These are phyloP conservation scores for Orussus abietinus DNA, from an alignment of 1,140 invertebrate species.

Conservation along the genomic window DNA sequence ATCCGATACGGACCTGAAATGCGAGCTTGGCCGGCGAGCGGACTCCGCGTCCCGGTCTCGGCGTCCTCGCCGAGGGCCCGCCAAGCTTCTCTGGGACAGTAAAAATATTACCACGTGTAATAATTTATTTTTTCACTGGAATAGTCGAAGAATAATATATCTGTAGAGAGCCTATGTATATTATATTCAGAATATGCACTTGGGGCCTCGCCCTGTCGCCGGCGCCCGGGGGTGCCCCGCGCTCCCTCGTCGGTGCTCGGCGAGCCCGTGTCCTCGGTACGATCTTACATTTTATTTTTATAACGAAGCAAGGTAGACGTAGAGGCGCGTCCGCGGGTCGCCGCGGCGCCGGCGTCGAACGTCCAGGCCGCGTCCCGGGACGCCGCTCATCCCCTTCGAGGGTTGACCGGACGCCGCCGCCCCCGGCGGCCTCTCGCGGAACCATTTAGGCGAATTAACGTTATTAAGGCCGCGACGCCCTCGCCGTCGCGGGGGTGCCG, in stretches of 20 bases:
- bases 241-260: constrained; percentile 32
- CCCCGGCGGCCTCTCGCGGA: too few species aligned
- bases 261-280: constrained; percentile 45
- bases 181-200: too few species aligned
- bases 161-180: constrained; percentile 54
- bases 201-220: too few species aligned
- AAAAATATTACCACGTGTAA: constrained; percentile 50
- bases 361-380: too few species aligned
- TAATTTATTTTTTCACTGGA: constrained; percentile 57
- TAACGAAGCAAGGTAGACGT: constrained; percentile 46
- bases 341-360: too few species aligned
- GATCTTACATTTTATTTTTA: constrained; percentile 55
- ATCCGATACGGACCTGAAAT: constrained; percentile 23
- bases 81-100: too few species aligned
- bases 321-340: too few species aligned
- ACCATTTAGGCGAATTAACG: constrained; percentile 38
- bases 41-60: too few species aligned
- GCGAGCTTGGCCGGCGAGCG: constrained; percentile 18
- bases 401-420: too few species aligned
- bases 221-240: too few species aligned
- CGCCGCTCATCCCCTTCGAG: too few species aligned
- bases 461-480: constrained; percentile 33
- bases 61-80: too few species aligned
- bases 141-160: constrained; percentile 51
- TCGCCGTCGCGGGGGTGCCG: constrained; percentile 18